Evolutionary conservation across 1,140 invertebrate genomes (phyloP).

Genomic region (Ceratosolen solmsi): DNA sequence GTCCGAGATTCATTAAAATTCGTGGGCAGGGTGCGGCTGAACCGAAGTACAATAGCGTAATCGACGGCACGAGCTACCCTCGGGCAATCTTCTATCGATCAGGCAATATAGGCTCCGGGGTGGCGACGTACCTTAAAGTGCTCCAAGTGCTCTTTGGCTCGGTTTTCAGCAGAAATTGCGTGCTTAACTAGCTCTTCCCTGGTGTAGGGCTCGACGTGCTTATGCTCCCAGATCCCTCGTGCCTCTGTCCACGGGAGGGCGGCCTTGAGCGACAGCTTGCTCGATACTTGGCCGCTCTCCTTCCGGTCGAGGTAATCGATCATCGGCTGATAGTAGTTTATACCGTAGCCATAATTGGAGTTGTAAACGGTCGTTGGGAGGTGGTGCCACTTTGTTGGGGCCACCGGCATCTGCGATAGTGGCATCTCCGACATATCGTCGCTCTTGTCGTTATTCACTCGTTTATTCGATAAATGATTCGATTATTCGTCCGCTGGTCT

Average conservation of each 20-base stretch:
- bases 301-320: conserved; percentile 83
- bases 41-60: too few relatives aligned
- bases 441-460: not conserved
- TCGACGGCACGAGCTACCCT: too few relatives aligned
- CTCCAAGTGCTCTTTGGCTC: conserved; percentile 79
- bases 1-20: too few relatives aligned
- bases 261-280: conserved; percentile 61
- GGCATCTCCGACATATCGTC: conserved; percentile 54
- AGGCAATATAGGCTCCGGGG: too few relatives aligned
- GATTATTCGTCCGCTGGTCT: conserved; percentile 16
- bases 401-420: conserved; percentile 70
- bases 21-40: too few relatives aligned
- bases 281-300: conserved; percentile 59
- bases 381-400: conserved; percentile 67
- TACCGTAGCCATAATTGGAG: conserved; percentile 85
- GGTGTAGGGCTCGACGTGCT: conserved; percentile 76
- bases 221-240: conserved; percentile 69
- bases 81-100: too few relatives aligned
- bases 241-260: conserved; percentile 85
- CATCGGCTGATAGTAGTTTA: conserved; percentile 88
- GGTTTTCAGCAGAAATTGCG: conserved; percentile 77
- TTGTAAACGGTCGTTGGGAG: conserved; percentile 80
- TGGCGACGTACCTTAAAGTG: conserved; percentile 67
- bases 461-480: not conserved
- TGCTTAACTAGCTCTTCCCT: conserved; percentile 78